Conservation (phyloP, 2,113 vertebrate species). For the Elaphurus davidianus region DNA sequence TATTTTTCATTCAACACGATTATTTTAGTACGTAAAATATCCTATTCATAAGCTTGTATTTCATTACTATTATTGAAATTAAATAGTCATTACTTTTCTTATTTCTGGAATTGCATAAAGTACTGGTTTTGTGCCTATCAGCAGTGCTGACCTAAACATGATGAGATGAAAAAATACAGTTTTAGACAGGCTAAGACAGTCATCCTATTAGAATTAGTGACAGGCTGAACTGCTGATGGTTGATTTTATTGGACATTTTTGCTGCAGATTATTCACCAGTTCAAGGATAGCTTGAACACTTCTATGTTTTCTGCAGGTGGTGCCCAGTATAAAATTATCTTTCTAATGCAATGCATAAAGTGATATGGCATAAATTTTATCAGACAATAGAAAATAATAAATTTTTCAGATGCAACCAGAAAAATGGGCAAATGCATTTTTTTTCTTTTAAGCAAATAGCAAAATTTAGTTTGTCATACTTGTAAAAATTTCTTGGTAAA, state of each 20-base stretch:
- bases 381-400: slow-evolving; percentile 2
- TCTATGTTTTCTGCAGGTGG: slow-evolving; percentile 19
- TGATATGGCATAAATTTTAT: neutral
- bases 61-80: neutral
- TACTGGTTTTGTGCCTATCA: neutral
- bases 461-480: neutral
- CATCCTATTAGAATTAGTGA: neutral
- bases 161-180: slow-evolving; percentile 27
- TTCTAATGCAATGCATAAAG: neutral
- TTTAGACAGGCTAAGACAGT: neutral
- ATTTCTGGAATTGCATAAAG: neutral
- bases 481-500: neutral
- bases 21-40: neutral
- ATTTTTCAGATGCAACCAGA: neutral
- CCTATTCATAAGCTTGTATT: neutral
- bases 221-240: neutral
- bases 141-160: neutral
- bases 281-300: neutral
- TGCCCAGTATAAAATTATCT: neutral
- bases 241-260: slow-evolving; percentile 30
- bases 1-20: neutral
- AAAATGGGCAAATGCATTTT: slow-evolving; percentile 2
- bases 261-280: neutral
- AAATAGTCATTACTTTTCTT: neutral
- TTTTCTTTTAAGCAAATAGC: neutral